Base-by-base conservation (phyloP, 2,113 vertebrate species). In the Dipodomys merriami region DNA sequence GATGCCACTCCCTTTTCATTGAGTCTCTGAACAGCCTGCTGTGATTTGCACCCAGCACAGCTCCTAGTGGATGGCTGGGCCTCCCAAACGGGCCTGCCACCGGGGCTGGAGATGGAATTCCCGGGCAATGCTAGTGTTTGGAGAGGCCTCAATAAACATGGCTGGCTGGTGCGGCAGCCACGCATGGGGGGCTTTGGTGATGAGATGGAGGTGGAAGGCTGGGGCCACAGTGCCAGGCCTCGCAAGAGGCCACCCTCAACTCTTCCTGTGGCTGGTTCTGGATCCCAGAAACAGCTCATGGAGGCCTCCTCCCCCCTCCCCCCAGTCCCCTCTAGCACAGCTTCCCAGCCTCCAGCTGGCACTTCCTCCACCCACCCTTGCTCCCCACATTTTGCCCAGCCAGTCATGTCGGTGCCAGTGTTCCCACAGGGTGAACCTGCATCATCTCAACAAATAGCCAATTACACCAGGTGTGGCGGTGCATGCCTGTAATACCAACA, bases 191-290 rank as follows among this genome's bases (percentile, higher is more conserved):
- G 1, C 62, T 44, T 5, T 5, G 30, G 12, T 25, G 77, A 65
- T 0, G 22, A 68, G 69, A 33, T 1, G 0, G 0, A 65, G 25
- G 69, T 27, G n/a, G 16, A n/a, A 62, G n/a, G 49, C 9, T 27
- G 1, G 5, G 25, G 15, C 0, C 2, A 7, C 9, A 11, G 1
- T 29, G 9, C 0, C 6, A 62, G n/a, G 35, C 30, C 57, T 62
- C 2, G 74, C 9, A 39, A 22, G 64, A 25, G 29, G 27, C 6
- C 1, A 18, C 27, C 27, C 2, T 1, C 12, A 5, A 19, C 77
- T 72, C 84, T 65, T 25, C 25, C n/a, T 8, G 29, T 12, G 39
- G 13, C 60, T 13, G 12, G 4, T 49, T 49, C 29, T 19, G 0
- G 22, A 13, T 73, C 44, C 29, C 25, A 6, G 68, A 64, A 79